Percentiles rank a stretch among this genome's conserved stretches.
Evolutionary conservation across 1,140 invertebrate species (phyloP).

Genomic region (Drosophila jambulina): DNA sequence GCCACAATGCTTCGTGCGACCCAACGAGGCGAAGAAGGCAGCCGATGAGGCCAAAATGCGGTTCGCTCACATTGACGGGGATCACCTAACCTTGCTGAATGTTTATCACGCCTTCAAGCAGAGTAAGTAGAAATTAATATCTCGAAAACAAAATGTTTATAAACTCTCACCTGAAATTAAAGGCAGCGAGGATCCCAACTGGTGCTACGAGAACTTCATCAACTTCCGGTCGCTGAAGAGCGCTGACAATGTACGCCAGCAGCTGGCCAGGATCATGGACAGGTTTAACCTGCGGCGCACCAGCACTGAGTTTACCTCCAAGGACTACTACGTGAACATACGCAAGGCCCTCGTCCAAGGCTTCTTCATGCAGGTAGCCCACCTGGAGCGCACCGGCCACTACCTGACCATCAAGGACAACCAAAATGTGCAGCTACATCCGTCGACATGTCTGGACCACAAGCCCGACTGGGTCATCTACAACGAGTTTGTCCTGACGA

Average conservation of each 20-base stretch:
- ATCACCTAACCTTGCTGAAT: constrained; percentile 98
- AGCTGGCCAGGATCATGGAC: constrained; percentile 89
- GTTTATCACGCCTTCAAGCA: constrained; percentile 99
- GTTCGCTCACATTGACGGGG: constrained; percentile 99
- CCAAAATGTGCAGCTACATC: constrained; percentile 99
- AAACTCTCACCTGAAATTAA: not conserved
- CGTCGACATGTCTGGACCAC: constrained; percentile 99
- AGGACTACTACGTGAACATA: constrained; percentile 99
- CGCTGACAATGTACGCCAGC: constrained; percentile 89
- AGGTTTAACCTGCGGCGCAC: constrained; percentile 96
- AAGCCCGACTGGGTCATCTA: constrained; percentile 99
- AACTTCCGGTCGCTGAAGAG: constrained; percentile 99
- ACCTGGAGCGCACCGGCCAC: constrained; percentile 97
- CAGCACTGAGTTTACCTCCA: constrained; percentile 99
- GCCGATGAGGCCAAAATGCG: constrained; percentile 99
- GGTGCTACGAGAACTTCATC: constrained; percentile 99
- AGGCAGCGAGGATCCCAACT: constrained; percentile 89
- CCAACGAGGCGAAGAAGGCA: constrained; percentile 99
- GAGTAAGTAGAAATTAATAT: constrained; percentile 90
- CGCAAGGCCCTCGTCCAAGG: constrained; percentile 98
- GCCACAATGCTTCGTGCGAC: constrained; percentile 99
- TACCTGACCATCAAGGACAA: constrained; percentile 99
- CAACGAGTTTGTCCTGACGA: constrained; percentile 99
- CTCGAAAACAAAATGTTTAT: accelerated
- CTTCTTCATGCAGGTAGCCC: constrained; percentile 99